Conservation (phyloP, 2,888 invertebrate species). For the Neoaliturus tenellus region DNA sequence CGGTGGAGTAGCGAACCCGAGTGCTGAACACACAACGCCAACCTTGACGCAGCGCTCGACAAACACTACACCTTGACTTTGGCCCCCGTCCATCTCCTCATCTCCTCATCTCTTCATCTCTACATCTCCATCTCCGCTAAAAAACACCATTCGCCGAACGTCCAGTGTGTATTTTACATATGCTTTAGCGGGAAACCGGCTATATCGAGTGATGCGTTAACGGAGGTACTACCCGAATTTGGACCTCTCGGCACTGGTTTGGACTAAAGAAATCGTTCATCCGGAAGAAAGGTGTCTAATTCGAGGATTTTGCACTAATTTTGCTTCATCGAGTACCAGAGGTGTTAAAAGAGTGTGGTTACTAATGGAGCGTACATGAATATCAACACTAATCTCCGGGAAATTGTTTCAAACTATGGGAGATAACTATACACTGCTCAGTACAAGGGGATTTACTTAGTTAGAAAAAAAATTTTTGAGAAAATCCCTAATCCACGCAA, state of each 20-base stretch:
- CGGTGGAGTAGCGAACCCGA: not conserved
- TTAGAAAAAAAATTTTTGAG: too few species aligned
- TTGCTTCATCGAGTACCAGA: too few species aligned
- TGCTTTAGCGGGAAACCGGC: not conserved
- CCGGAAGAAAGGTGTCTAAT: too few species aligned
- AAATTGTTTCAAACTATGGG: too few species aligned
- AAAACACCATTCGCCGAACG: not conserved
- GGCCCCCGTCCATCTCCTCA: not conserved
- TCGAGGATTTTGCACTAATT: too few species aligned
- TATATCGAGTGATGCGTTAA: not conserved
- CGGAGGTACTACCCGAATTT: not conserved
- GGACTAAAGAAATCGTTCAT: not conserved
- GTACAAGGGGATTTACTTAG: too few species aligned
- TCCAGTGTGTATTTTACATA: not conserved
- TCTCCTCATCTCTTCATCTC: not conserved
- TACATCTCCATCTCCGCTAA: not conserved
- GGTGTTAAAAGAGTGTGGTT: too few species aligned
- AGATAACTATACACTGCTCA: too few species aligned
- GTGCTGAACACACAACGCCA: slow-evolving; percentile 34
- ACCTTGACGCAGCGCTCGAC: slow-evolving; percentile 12
- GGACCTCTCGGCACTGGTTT: not conserved
- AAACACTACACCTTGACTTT: slow-evolving; percentile 47
- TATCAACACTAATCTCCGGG: too few species aligned
- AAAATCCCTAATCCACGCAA: too few species aligned
- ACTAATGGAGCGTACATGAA: too few species aligned